Conservation (phyloP, 2,888 invertebrate genomes). For the Adelognathus sp. region DNA sequence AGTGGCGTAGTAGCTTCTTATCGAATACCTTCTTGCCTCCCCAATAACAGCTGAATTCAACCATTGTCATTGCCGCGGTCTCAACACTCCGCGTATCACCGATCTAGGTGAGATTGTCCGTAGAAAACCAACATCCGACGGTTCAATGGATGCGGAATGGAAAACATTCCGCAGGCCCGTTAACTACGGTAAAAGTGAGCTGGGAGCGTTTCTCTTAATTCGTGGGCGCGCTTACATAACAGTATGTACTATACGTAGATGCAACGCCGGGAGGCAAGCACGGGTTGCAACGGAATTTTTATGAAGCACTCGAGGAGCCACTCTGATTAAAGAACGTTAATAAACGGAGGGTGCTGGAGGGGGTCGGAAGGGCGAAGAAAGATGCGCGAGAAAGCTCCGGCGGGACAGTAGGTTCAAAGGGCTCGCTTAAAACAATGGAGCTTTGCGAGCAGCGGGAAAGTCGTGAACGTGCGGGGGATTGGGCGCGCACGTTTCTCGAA, state of each 20-base stretch:
- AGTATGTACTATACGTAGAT: constrained; percentile 8
- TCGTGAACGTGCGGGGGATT: constrained; percentile 65
- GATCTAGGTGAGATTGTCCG: not conserved
- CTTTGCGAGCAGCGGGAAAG: constrained; percentile 60
- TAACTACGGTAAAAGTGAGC: constrained; percentile 28
- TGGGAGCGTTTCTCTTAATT: constrained; percentile 51
- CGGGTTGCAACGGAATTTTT: constrained; percentile 51
- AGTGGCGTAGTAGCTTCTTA: too few relatives aligned
- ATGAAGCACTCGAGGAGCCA: constrained; percentile 55
- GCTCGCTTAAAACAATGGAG: constrained; percentile 57
- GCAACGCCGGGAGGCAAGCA: not conserved
- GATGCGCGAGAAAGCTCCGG: constrained; percentile 36
- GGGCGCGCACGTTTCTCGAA: constrained; percentile 24
- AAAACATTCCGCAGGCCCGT: constrained; percentile 32
- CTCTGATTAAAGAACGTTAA: constrained; percentile 61
- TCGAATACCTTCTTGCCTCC: too few relatives aligned
- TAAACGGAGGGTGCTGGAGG: constrained; percentile 40
- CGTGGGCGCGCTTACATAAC: constrained; percentile 38
- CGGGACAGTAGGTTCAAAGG: constrained; percentile 55
- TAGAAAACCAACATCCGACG: not conserved
- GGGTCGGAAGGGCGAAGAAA: constrained; percentile 17
- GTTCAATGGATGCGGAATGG: not conserved
- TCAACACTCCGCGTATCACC: not conserved
- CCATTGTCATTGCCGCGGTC: not conserved
- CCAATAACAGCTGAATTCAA: too few relatives aligned